These are phyloP conservation scores for Lycocorax pyrrhopterus DNA, from an alignment of 2,113 vertebrate genomes.

Conservation along the genomic window DNA sequence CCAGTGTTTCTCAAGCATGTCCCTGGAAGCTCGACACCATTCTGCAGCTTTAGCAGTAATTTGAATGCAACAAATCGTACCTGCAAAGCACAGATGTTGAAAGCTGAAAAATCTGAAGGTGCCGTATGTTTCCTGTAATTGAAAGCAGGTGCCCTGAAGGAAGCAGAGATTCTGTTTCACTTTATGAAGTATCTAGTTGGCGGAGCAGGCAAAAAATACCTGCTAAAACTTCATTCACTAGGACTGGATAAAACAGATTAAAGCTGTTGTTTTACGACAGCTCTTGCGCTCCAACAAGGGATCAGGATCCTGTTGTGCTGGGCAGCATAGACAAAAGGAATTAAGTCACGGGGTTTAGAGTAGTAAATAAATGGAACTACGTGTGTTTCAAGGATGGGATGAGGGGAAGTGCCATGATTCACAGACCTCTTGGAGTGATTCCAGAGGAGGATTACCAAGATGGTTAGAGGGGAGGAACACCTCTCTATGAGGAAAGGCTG, in stretches of 20 bases:
- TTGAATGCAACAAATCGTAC: slow-evolving; percentile 53
- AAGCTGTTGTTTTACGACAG: neutral
- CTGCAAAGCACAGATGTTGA: slow-evolving; percentile 60
- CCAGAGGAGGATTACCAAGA: neutral
- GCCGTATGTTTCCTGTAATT: slow-evolving; percentile 60
- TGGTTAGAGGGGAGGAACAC: neutral
- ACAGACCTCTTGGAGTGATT: neutral
- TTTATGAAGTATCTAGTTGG: slow-evolving; percentile 57
- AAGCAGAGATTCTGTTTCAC: slow-evolving; percentile 45
- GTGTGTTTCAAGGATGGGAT: neutral
- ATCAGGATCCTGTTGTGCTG: neutral
- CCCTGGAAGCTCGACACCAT: neutral
- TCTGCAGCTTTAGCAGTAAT: slow-evolving; percentile 46
- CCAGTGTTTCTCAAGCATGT: neutral
- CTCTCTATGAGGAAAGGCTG: neutral
- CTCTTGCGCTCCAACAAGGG: neutral
- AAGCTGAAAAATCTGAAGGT: slow-evolving; percentile 57
- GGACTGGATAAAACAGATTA: slow-evolving; percentile 14
- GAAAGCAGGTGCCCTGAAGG: slow-evolving; percentile 62
- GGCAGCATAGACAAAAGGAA: neutral
- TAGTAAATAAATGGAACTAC: neutral
- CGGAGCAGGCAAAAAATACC: slow-evolving; percentile 31
- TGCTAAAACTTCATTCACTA: slow-evolving; percentile 23
- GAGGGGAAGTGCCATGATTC: neutral
- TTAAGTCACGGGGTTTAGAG: neutral